A percentile compares a stretch with the other conserved stretches of the same genome.
Evolutionary conservation across 2,888 invertebrate species (phyloP).

Genomic region (Polyommatus icarus): DNA sequence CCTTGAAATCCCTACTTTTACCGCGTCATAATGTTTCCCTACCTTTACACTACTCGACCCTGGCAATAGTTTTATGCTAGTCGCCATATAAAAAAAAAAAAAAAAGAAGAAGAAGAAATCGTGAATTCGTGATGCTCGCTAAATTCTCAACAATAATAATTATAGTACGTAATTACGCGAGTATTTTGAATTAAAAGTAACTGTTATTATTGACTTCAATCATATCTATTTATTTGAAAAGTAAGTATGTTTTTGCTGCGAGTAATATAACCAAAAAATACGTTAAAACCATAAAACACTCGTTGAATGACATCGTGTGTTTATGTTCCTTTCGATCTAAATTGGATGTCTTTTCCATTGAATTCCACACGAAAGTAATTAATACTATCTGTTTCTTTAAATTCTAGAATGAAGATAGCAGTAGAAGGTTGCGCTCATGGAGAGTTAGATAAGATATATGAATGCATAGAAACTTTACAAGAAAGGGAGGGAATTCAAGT

Average conservation of each 20-base stretch:
- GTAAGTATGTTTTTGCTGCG: background rate
- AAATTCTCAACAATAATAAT: too few species aligned
- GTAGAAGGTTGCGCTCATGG: conserved; percentile 99
- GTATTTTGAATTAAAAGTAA: background rate
- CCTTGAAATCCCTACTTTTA: too few species aligned
- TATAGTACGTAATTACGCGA: too few species aligned
- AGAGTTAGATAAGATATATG: conserved; percentile 97
- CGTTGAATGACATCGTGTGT: background rate
- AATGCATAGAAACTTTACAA: conserved; percentile 88
- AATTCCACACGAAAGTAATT: background rate
- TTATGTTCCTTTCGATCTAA: background rate
- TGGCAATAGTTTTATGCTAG: too few species aligned
- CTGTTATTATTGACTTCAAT: background rate
- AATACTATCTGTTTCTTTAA: background rate
- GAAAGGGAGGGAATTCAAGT: conserved; percentile 87
- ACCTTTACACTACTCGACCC: too few species aligned
- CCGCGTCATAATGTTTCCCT: too few species aligned
- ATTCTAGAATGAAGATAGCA: conserved; percentile 89
- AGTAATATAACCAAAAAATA: background rate
- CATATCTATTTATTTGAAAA: background rate
- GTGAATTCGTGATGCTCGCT: too few species aligned
- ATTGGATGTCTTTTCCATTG: background rate
- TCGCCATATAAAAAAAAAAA: too few species aligned
- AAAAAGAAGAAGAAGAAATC: too few species aligned
- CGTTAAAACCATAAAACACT: background rate